phyloP scores from a whole-genome alignment of 2,797 vertebrate species.

The Kryptolebias ocellatus region DNA sequence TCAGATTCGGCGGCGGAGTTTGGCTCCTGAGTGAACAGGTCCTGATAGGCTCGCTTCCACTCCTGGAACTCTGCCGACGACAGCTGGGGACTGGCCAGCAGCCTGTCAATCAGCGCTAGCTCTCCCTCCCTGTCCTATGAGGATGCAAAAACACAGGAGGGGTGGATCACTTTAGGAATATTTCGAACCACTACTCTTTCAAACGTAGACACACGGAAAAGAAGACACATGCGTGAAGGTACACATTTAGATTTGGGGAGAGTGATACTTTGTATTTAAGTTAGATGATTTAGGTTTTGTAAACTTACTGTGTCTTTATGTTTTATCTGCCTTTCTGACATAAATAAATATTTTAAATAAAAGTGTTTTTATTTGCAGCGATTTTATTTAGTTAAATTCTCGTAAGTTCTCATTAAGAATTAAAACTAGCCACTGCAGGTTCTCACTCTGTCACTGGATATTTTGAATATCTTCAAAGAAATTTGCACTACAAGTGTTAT shows the following conservation, averaged over 20 bases:
- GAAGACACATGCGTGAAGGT: slow-evolving; percentile 55
- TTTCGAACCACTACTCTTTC: slow-evolving; percentile 17
- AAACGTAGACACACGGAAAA: slow-evolving; percentile 54
- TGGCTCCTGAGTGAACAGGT: slow-evolving; percentile 90
- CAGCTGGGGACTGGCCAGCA: slow-evolving; percentile 93
- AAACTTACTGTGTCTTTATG: no score
- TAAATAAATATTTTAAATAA: no score
- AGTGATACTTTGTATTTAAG: background rate
- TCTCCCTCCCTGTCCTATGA: slow-evolving; percentile 98
- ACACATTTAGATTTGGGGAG: slow-evolving; percentile 52
- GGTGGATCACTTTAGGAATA: slow-evolving; percentile 57
- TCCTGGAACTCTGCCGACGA: slow-evolving; percentile 97
- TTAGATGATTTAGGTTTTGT: no score
- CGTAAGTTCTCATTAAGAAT: no score
- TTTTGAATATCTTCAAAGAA: no score
- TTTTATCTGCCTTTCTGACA: no score
- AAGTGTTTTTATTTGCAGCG: no score
- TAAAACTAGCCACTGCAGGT: no score
- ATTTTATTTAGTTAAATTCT: no score
- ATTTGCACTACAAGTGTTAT: no score
- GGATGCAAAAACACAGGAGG: slow-evolving; percentile 83
- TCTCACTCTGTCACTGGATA: no score
- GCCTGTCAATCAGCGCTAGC: slow-evolving; percentile 95
- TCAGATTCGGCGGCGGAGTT: slow-evolving; percentile 75
- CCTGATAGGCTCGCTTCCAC: slow-evolving; percentile 95